Conservation (phyloP, 2,888 invertebrate genomes). For the Thalpophila matura region DNA sequence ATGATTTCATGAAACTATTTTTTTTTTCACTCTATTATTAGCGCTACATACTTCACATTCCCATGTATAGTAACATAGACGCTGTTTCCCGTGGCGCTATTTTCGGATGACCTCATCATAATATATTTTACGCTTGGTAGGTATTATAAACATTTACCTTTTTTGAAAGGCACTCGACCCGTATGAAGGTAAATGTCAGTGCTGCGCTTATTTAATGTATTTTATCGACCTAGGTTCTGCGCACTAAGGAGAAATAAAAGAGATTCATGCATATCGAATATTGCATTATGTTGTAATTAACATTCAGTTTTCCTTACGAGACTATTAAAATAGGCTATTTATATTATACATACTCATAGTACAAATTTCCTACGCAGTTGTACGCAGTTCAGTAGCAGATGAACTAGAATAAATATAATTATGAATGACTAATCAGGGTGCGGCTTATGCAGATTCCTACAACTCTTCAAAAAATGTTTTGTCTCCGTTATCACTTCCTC, state of each 20-base stretch:
- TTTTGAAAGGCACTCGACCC: constrained; percentile 74
- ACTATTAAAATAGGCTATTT: not conserved
- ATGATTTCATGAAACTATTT: constrained; percentile 65
- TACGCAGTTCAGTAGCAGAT: not conserved
- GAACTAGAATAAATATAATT: constrained; percentile 8
- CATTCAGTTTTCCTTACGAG: not conserved
- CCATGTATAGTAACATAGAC: constrained; percentile 72
- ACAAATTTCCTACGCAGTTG: not conserved
- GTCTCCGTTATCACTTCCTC: too few relatives aligned
- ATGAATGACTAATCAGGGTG: constrained; percentile 8
- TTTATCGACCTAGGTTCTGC: constrained; percentile 4
- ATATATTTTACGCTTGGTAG: constrained; percentile 75
- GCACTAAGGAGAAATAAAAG: constrained; percentile 23
- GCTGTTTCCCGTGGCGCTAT: constrained; percentile 73
- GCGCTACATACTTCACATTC: constrained; percentile 66
- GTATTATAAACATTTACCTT: constrained; percentile 72
- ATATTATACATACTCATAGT: not conserved
- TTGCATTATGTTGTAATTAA: not conserved
- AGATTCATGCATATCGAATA: not conserved
- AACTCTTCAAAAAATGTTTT: too few relatives aligned
- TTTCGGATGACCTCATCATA: constrained; percentile 80
- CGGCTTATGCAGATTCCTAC: too few relatives aligned
- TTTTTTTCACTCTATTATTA: constrained; percentile 71
- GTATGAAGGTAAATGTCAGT: constrained; percentile 78
- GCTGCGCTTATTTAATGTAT: constrained; percentile 52